phyloP scores from a whole-genome alignment of 2,113 vertebrate genomes.

The Siniperca chuatsi region DNA sequence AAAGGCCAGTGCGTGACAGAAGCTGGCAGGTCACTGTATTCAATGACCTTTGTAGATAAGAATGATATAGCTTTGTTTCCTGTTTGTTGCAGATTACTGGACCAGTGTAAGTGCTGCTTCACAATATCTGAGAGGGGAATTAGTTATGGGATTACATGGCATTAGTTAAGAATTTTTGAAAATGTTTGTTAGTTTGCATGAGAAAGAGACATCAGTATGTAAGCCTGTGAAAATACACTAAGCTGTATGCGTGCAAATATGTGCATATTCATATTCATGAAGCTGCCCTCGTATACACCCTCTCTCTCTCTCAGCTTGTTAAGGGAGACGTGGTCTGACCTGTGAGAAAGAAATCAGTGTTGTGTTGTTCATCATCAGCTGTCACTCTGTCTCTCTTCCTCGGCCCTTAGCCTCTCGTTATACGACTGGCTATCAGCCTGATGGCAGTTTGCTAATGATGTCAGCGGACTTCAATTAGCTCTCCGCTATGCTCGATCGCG shows the following conservation, averaged over 20 bases:
- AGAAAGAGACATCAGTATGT: background rate
- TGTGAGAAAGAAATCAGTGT: constrained; percentile 39
- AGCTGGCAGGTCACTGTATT: constrained; percentile 46
- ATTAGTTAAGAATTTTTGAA: background rate
- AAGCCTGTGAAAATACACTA: background rate
- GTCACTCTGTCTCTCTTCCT: constrained; percentile 44
- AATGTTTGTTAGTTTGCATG: background rate
- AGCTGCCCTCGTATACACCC: background rate
- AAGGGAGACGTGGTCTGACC: constrained; percentile 31
- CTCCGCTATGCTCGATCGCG: constrained; percentile 51
- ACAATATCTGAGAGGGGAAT: background rate
- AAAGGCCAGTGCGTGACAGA: constrained; percentile 60
- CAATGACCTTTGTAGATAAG: constrained; percentile 55
- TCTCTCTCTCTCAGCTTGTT: constrained; percentile 18
- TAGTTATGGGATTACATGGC: background rate
- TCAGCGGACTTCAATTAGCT: constrained; percentile 80
- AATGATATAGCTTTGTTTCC: constrained; percentile 13
- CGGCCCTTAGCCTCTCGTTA: constrained; percentile 59
- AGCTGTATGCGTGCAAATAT: constrained; percentile 1
- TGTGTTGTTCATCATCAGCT: constrained; percentile 52
- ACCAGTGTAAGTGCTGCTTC: background rate
- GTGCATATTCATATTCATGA: background rate
- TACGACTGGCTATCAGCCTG: constrained; percentile 65
- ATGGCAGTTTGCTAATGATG: constrained; percentile 76
- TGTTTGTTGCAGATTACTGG: background rate